Base-by-base conservation (phyloP, 1,140 invertebrate species). In the Diploscapter pachys region DNA sequence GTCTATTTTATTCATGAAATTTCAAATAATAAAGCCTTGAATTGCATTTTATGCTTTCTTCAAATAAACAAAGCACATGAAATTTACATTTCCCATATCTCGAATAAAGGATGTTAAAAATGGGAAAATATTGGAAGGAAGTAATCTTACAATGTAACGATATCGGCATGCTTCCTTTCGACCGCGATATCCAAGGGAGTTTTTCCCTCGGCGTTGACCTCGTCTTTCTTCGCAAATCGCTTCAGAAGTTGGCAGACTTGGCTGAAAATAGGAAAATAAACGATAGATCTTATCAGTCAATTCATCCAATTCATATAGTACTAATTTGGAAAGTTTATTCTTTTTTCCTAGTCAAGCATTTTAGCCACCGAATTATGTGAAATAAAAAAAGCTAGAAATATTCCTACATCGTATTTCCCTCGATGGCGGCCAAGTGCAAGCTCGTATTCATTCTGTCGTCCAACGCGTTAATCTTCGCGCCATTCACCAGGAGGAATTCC, bases 241-340 rank as follows among this genome's bases (percentile, higher is more conserved):
- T 96, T 94, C 13, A 98, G 86, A 63, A 98, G 88, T 71, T 96
- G 89, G 86, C 94, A 96, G 5, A 96, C 93, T 89, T 95, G 93
- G 13, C 93, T 89, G 82, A 53, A 79, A 76, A 77, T 13, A 81
- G 63, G 67, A 67, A 54, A 3, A 55, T 63, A 5, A 52, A 65
- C 73, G 4, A 11, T 63, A 49, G 9, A 51, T 80, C 52, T 75
- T 73, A 79, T 83, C 75, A 89, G 4, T 4, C 4, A 79, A 5
- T 49, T n/a, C 48, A 65, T 59, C 5, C 31, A 57, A 71, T 4
- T 13, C 66, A 11, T n/a, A 11, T 31, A 31, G 31, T 31, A 69
- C 51, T 77, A 48, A 57, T 48, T 53, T 71, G 68, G 51, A 68
- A 73, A 9, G 9, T 59, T 59, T 13, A 11, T 13, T 59, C 57